These are phyloP conservation scores for Papilio demoleus DNA, from an alignment of 2,888 invertebrate genomes.

Conservation along the genomic window DNA sequence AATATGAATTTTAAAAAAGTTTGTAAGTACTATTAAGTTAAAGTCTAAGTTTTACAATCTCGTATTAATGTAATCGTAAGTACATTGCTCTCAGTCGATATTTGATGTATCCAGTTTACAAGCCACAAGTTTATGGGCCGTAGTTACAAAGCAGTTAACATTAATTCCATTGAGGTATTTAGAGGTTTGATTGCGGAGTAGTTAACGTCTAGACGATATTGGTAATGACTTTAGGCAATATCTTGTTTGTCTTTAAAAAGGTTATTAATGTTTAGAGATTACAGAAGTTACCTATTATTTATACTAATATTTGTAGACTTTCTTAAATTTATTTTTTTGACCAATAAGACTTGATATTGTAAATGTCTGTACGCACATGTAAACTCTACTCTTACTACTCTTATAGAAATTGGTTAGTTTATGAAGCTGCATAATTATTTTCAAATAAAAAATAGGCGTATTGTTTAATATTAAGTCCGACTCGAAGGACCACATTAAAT, in stretches of 20 bases:
- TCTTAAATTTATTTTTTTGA: too few species aligned
- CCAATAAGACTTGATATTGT: too few species aligned
- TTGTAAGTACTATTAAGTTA: neutral
- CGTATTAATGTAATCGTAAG: neutral
- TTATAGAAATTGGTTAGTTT: too few species aligned
- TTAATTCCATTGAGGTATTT: conserved; percentile 23
- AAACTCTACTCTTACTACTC: too few species aligned
- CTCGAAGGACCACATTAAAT: neutral
- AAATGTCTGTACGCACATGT: too few species aligned
- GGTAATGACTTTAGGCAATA: conserved; percentile 5
- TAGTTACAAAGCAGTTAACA: conserved; percentile 16
- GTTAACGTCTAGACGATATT: conserved; percentile 18
- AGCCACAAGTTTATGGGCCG: conserved; percentile 17
- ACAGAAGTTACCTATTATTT: neutral
- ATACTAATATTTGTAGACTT: neutral
- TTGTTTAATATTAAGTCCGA: neutral
- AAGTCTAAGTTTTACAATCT: neutral
- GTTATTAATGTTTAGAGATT: neutral
- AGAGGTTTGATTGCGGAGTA: conserved; percentile 14
- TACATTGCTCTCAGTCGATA: conserved; percentile 2
- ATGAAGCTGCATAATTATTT: neutral
- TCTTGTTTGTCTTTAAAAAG: neutral
- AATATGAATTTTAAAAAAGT: too few species aligned
- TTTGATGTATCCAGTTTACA: conserved; percentile 13
- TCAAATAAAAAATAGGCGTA: neutral